Evolutionary conservation across 2,888 invertebrate species (phyloP).

Genomic region (Tortricodes alternella): DNA sequence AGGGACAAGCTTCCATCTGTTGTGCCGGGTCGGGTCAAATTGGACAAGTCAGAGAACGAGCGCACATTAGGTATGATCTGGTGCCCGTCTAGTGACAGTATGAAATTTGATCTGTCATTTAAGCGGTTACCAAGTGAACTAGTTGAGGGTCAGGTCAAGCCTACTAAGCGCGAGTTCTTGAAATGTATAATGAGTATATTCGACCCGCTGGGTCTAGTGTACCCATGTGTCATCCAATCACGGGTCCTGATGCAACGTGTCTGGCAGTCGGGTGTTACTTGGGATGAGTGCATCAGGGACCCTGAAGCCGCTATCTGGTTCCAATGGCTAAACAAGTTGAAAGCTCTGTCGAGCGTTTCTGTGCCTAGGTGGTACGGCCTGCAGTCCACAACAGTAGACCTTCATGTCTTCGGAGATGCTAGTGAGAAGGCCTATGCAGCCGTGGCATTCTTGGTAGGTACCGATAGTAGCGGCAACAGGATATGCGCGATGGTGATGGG

Average conservation of each 20-base stretch:
- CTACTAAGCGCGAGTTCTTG: conserved; percentile 5
- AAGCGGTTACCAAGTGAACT: not conserved
- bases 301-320: not conserved
- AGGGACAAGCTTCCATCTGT: conserved; percentile 11
- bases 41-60: not conserved
- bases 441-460: not conserved
- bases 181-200: conserved; percentile 5
- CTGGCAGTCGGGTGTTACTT: not conserved
- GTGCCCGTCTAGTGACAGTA: not conserved
- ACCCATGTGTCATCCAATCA: not conserved
- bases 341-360: not conserved
- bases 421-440: not conserved
- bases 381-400: not conserved
- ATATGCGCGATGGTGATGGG: not conserved
- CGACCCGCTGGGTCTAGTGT: not conserved
- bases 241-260: conserved; percentile 1
- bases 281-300: not conserved
- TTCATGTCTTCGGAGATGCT: not conserved
- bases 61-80: conserved; percentile 5
- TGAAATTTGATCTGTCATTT: conserved; percentile 6
- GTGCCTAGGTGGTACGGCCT: conserved; percentile 1
- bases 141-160: not conserved
- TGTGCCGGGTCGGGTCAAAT: not conserved
- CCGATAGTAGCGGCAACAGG: not conserved
- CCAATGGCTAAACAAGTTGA: not conserved